Conservation (phyloP, 2,113 vertebrate genomes). For the Cyanoramphus novaezelandiae region DNA sequence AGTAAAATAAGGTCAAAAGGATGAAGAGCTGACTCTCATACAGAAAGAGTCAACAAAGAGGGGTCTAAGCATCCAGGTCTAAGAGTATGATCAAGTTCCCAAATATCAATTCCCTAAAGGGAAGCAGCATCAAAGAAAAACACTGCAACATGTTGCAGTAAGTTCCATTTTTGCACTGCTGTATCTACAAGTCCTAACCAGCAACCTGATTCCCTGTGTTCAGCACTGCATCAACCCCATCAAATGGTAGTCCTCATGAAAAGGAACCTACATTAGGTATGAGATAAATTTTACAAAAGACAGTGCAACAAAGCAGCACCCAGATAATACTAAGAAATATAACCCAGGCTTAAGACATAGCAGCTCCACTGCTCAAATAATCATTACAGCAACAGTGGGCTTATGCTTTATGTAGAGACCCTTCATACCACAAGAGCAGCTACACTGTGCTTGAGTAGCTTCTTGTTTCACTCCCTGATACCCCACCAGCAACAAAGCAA, state of each 20-base stretch:
- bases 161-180: not conserved
- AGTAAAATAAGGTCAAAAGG: not conserved
- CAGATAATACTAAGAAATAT: not conserved
- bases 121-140: slow-evolving; percentile 12
- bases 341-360: not conserved
- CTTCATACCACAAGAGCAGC: not conserved
- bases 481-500: not conserved
- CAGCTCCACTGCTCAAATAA: not conserved
- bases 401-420: not conserved
- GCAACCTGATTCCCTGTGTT: not conserved
- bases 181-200: not conserved
- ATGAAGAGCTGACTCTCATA: not conserved
- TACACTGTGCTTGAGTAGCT: accelerated
- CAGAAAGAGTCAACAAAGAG: not conserved
- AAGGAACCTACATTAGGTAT: not conserved
- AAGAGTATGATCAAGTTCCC: not conserved
- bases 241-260: not conserved
- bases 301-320: not conserved
- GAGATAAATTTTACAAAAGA: not conserved
- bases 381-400: not conserved
- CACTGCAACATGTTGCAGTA: not conserved
- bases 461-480: not conserved
- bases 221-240: not conserved
- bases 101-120: not conserved
- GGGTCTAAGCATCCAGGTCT: not conserved